Evolutionary conservation across 2,888 invertebrate genomes (phyloP).

Genomic region (Gari tellinella): DNA sequence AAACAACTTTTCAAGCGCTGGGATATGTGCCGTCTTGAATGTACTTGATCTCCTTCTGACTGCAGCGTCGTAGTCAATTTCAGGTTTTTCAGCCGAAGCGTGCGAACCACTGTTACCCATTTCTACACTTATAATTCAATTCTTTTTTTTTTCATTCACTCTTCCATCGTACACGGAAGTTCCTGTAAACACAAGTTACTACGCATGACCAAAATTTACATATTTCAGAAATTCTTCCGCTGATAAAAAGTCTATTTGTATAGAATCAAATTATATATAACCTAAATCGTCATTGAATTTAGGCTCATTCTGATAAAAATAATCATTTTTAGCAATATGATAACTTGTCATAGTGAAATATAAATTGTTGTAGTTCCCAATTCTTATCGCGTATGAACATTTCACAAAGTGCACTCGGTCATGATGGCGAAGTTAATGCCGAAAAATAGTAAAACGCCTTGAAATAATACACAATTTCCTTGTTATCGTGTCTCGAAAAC

Average conservation of each 20-base stretch:
- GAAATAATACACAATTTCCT: background rate
- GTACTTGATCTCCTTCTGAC: slow-evolving; percentile 25
- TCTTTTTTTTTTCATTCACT: no score
- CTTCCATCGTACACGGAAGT: no score
- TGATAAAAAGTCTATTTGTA: background rate
- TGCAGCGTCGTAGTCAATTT: slow-evolving; percentile 13
- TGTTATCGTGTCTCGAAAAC: background rate
- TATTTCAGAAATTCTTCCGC: background rate
- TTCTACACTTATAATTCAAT: background rate
- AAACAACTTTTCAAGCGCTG: slow-evolving; percentile 71
- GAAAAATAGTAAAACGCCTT: background rate
- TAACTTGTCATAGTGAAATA: no score
- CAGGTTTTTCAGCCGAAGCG: slow-evolving; percentile 12
- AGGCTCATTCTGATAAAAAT: no score
- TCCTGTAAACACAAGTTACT: background rate
- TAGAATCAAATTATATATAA: background rate
- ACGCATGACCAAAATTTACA: slow-evolving; percentile 9
- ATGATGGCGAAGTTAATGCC: slow-evolving; percentile 24
- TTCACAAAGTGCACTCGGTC: background rate
- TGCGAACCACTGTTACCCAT: slow-evolving; percentile 62
- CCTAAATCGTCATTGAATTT: no score
- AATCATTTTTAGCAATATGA: no score
- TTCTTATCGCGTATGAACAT: slow-evolving; percentile 1
- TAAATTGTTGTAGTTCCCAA: background rate
- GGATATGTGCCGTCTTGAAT: slow-evolving; percentile 48